These are phyloP conservation scores for Ciconia nigra DNA, from an alignment of 2,797 vertebrate species.

Conservation along the genomic window DNA sequence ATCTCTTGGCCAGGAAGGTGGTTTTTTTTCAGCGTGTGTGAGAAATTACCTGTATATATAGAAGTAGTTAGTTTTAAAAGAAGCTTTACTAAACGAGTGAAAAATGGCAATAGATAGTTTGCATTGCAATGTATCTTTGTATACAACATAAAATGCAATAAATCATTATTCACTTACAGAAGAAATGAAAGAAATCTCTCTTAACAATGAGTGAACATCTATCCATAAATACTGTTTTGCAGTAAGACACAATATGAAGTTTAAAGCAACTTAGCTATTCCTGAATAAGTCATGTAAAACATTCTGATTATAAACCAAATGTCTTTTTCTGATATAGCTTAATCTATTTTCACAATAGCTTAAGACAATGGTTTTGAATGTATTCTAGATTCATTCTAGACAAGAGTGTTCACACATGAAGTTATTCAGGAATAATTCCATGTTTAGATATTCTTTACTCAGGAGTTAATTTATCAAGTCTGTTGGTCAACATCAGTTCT, in stretches of 20 bases:
- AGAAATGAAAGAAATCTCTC: background rate
- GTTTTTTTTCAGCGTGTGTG: background rate
- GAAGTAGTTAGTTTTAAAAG: background rate
- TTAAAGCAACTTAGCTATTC: background rate
- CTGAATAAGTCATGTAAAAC: background rate
- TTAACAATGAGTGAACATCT: background rate
- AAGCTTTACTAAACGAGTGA: background rate
- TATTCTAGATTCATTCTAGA: background rate
- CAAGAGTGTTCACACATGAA: background rate
- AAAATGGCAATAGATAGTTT: background rate
- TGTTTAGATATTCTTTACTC: background rate
- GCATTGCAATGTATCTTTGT: background rate
- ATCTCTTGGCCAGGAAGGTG: background rate
- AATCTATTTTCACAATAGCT: background rate
- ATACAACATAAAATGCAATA: background rate
- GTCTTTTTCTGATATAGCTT: background rate
- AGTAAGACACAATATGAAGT: background rate
- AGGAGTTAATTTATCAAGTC: background rate
- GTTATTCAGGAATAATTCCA: background rate
- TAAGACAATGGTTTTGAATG: background rate
- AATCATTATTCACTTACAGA: background rate
- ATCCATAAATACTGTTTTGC: background rate
- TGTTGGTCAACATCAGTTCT: background rate
- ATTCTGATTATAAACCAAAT: background rate
- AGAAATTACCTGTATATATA: background rate